phyloP scores from a whole-genome alignment of 2,888 invertebrate species.

The Heliothis peltigera region DNA sequence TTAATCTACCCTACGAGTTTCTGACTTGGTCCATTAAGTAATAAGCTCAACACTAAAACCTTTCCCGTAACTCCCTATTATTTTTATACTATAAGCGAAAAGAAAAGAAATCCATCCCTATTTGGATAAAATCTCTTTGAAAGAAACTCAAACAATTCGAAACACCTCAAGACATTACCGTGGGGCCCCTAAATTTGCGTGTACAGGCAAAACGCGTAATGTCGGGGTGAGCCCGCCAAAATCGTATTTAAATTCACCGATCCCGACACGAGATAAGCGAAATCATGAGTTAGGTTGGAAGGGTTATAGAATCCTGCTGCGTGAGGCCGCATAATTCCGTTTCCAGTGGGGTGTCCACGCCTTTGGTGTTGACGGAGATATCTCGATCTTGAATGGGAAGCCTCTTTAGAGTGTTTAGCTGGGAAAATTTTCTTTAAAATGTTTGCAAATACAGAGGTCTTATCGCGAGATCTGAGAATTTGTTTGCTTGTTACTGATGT shows the following conservation, averaged over 20 bases:
- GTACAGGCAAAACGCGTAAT: conserved; percentile 78
- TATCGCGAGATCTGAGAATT: conserved; percentile 58
- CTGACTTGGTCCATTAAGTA: conserved; percentile 45
- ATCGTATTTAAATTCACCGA: conserved; percentile 88
- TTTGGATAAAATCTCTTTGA: conserved; percentile 62
- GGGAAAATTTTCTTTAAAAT: conserved; percentile 62
- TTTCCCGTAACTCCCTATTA: conserved; percentile 35
- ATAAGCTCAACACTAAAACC: conserved; percentile 44
- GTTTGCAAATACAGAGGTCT: conserved; percentile 61
- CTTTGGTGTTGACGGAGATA: conserved; percentile 66
- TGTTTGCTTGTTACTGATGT: conserved; percentile 50
- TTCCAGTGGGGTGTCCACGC: conserved; percentile 76
- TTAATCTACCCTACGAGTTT: conserved; percentile 35
- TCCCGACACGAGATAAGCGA: conserved; percentile 86
- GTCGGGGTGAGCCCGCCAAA: conserved; percentile 79
- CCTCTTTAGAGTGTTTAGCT: conserved; percentile 61
- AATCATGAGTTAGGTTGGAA: conserved; percentile 87
- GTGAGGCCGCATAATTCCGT: conserved; percentile 88
- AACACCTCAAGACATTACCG: conserved; percentile 74
- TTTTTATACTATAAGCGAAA: conserved; percentile 46
- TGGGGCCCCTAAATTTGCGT: conserved; percentile 76
- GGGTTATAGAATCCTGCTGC: conserved; percentile 86
- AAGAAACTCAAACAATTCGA: conserved; percentile 72
- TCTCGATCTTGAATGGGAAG: conserved; percentile 69
- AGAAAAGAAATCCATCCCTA: conserved; percentile 62